Percentiles rank a stretch among this genome's conserved stretches.
These are phyloP conservation scores for Thysanoteuthis rhombus DNA, from an alignment of 2,888 invertebrate species.

Conservation along the genomic window DNA sequence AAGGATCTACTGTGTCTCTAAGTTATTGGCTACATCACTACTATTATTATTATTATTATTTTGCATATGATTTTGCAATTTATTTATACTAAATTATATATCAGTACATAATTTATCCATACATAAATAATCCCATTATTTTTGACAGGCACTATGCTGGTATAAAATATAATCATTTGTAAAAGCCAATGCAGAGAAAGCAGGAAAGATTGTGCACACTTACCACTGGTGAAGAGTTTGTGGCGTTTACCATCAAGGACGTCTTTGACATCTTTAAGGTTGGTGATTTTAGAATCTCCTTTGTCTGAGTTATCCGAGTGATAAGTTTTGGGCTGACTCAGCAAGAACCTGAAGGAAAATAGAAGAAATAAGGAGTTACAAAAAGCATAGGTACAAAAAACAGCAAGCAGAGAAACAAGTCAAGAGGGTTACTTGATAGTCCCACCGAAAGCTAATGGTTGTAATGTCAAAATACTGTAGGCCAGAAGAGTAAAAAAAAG, in stretches of 20 bases:
- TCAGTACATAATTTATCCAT: no score
- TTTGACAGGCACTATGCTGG: no score
- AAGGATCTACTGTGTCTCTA: no score
- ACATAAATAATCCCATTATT: no score
- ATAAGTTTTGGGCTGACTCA: conserved; percentile 45
- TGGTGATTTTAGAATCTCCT: not conserved
- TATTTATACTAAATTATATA: no score
- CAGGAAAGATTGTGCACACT: not conserved
- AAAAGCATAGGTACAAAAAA: not conserved
- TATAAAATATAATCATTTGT: no score
- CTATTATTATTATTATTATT: no score
- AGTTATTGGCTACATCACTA: no score
- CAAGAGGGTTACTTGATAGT: no score
- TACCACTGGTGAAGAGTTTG: not conserved
- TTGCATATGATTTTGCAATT: no score
- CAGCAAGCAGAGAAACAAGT: not conserved
- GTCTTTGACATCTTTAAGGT: not conserved
- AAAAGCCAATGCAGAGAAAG: not conserved
- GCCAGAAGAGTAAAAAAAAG: not conserved
- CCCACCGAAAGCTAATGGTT: no score
- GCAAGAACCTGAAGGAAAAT: conserved; percentile 45
- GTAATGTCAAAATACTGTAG: not conserved
- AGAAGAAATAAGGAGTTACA: not conserved
- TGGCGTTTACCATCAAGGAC: not conserved
- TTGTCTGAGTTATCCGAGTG: conserved; percentile 25